A percentile compares a stretch with the other conserved stretches of the same genome.
Conservation (phyloP, 2,888 invertebrate genomes). For the Polyommatus icarus region DNA sequence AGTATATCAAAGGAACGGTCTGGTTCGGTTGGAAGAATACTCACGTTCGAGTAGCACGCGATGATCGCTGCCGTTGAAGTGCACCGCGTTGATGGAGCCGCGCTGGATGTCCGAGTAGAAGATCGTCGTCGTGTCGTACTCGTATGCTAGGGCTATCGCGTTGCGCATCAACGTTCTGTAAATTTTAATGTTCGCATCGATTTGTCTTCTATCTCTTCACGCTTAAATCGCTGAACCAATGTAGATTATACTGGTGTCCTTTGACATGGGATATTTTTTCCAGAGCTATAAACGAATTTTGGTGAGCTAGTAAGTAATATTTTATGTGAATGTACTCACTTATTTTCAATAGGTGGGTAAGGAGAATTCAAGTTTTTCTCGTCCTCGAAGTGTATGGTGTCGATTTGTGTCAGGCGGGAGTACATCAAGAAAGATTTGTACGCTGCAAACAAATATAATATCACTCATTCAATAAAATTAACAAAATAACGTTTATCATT, state of each 20-base stretch:
- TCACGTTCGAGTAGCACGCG: constrained; percentile 84
- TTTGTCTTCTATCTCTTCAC: not conserved
- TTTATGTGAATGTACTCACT: constrained; percentile 49
- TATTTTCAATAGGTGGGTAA: constrained; percentile 85
- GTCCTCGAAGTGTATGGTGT: constrained; percentile 88
- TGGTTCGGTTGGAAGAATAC: constrained; percentile 42
- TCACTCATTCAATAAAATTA: not conserved
- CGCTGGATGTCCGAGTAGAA: constrained; percentile 95
- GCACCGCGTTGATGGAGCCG: constrained; percentile 90
- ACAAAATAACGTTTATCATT: not conserved
- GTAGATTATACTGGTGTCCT: too few species aligned
- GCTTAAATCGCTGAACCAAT: too few species aligned
- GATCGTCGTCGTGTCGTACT: constrained; percentile 84
- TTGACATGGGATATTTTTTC: too few species aligned
- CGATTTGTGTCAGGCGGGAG: constrained; percentile 89
- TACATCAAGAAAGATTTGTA: constrained; percentile 91
- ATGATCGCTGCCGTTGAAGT: constrained; percentile 89
- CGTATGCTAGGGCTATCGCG: constrained; percentile 91
- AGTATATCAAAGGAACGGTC: not conserved
- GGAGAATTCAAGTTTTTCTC: constrained; percentile 88
- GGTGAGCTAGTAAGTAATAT: too few species aligned
- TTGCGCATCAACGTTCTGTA: constrained; percentile 86
- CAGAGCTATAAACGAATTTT: too few species aligned
- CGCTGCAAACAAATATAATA: constrained; percentile 64
- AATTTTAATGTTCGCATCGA: not conserved